phyloP scores from a whole-genome alignment of 2,888 invertebrate genomes.

The Pollenia amentaria region DNA sequence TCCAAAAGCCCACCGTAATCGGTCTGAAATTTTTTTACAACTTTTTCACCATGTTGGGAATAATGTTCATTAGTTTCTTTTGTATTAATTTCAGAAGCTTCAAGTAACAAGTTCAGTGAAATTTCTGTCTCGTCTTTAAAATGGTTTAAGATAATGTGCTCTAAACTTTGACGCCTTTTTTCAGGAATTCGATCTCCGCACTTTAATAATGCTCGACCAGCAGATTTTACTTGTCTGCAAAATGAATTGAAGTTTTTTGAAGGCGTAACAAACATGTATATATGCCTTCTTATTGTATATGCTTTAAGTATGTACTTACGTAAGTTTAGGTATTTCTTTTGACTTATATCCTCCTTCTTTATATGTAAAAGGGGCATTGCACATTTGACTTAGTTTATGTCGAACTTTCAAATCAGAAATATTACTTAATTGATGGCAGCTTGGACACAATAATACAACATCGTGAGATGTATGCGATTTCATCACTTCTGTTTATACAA shows the following conservation, averaged over 20 bases:
- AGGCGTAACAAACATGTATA: too few species aligned
- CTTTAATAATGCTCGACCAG: conserved; percentile 86
- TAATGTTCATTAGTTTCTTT: conserved; percentile 84
- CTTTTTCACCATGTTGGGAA: conserved; percentile 86
- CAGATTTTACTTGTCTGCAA: conserved; percentile 86
- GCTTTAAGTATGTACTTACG: conserved; percentile 74
- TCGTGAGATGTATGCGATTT: conserved; percentile 94
- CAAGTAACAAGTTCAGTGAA: conserved; percentile 85
- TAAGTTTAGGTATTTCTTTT: conserved; percentile 83
- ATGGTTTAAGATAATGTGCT: conserved; percentile 85
- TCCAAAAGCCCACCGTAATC: conserved; percentile 87
- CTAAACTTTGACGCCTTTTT: conserved; percentile 85
- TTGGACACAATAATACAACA: conserved; percentile 89
- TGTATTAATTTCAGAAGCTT: conserved; percentile 85
- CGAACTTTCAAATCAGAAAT: conserved; percentile 87
- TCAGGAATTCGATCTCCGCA: conserved; percentile 86
- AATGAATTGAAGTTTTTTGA: neutral
- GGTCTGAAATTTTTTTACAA: conserved; percentile 86
- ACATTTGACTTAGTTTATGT: conserved; percentile 86
- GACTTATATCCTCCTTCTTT: conserved; percentile 79
- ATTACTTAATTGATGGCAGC: conserved; percentile 90
- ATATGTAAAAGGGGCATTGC: conserved; percentile 87
- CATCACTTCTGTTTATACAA: conserved; percentile 87
- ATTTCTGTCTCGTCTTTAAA: conserved; percentile 85
- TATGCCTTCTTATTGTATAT: too few species aligned